phyloP scores from a whole-genome alignment of 1,140 invertebrate genomes.

The Formica selysi region DNA sequence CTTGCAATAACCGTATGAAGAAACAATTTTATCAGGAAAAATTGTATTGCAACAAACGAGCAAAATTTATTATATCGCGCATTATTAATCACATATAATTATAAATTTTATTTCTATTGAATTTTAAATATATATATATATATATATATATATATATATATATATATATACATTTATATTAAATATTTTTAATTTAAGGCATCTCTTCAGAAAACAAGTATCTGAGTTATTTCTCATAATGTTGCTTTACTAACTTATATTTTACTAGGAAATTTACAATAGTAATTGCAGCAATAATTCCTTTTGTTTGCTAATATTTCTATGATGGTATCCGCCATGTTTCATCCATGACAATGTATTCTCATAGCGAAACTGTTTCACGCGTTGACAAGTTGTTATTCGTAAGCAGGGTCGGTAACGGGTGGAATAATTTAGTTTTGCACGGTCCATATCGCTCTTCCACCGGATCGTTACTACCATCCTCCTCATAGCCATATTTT shows the following conservation, averaged over 20 bases:
- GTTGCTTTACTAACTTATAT: background rate
- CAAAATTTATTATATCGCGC: background rate
- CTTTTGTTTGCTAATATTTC: background rate
- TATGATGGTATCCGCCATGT: background rate
- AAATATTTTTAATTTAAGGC: background rate
- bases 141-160: background rate
- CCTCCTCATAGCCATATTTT: conserved; percentile 66
- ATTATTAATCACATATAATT: background rate
- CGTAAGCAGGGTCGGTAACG: conserved; percentile 63
- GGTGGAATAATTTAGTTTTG: conserved; percentile 69
- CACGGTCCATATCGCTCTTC: conserved; percentile 53
- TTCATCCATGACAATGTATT: conserved; percentile 57
- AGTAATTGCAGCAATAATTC: background rate
- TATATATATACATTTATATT: background rate
- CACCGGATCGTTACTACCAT: conserved; percentile 61
- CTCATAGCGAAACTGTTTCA: conserved; percentile 45
- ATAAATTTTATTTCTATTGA: background rate
- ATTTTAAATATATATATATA: background rate
- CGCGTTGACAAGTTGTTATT: conserved; percentile 69
- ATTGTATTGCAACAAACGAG: no score
- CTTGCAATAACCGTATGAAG: background rate
- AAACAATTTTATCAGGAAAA: background rate
- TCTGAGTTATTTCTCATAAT: background rate
- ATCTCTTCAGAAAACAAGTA: background rate
- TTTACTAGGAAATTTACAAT: background rate